Evolutionary conservation across 1,140 invertebrate genomes (phyloP).

Genomic region (Pogonomyrmex barbatus): DNA sequence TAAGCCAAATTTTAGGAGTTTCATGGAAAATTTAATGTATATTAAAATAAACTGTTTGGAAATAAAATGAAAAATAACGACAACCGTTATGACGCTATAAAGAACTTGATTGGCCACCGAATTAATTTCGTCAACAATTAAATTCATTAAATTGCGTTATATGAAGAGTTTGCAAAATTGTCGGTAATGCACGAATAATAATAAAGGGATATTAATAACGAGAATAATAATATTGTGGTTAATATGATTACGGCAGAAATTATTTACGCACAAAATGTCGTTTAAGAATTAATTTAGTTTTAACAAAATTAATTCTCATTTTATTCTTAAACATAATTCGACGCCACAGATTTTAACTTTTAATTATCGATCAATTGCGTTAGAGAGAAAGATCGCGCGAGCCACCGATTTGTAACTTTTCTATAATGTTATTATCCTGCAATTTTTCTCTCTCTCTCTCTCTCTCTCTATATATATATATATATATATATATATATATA

Average conservation of each 20-base stretch:
- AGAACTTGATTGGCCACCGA: conserved; percentile 5
- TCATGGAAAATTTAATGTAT: neutral
- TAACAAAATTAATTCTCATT: conserved; percentile 2
- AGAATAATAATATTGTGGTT: conserved; percentile 31
- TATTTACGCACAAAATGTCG: neutral
- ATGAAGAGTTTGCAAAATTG: conserved; percentile 25
- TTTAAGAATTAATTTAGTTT: conserved; percentile 32
- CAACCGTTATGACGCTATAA: neutral
- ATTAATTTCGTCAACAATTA: conserved; percentile 54
- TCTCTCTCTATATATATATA: too few species aligned
- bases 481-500: too few species aligned
- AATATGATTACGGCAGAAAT: conserved; percentile 45
- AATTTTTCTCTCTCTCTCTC: neutral
- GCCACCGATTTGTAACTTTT: conserved; percentile 38
- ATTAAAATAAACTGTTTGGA: neutral
- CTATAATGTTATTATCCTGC: conserved; percentile 46
- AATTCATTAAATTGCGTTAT: conserved; percentile 41
- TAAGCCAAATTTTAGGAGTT: neutral
- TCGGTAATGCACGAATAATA: conserved; percentile 27
- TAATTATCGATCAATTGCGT: conserved; percentile 45
- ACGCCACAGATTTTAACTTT: conserved; percentile 30
- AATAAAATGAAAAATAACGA: neutral
- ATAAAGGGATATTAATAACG: conserved; percentile 42
- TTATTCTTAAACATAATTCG: conserved; percentile 18
- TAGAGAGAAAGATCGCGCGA: conserved; percentile 31